Percentiles rank a stretch among this genome's conserved stretches.
Evolutionary conservation across 2,113 vertebrate genomes (phyloP).

Genomic region (Neomonachus schauinslandi): DNA sequence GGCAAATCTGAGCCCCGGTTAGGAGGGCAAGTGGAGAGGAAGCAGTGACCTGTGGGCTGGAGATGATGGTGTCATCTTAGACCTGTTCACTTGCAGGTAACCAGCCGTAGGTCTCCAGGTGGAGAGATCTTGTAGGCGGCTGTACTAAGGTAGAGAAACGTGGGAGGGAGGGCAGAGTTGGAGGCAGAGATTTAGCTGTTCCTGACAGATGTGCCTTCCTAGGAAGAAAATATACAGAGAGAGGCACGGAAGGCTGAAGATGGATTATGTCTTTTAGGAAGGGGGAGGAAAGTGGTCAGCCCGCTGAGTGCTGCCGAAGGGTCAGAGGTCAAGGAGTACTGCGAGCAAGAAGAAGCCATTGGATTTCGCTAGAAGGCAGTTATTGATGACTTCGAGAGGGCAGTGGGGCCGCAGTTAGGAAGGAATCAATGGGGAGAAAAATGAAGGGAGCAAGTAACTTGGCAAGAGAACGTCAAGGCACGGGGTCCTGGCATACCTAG

Average conservation of each 20-base stretch:
- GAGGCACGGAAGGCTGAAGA: slow-evolving; percentile 7
- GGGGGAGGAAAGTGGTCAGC: slow-evolving; percentile 12
- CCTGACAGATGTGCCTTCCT: slow-evolving; percentile 38
- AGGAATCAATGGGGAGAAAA: slow-evolving; percentile 48
- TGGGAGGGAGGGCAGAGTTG: not conserved
- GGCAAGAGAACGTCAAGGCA: slow-evolving; percentile 51
- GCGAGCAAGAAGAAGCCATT: slow-evolving; percentile 30
- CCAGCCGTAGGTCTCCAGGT: not conserved
- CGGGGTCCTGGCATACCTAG: not conserved
- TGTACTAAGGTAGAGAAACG: not conserved
- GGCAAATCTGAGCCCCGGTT: not conserved
- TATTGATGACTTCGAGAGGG: slow-evolving; percentile 60
- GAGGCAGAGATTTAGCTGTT: not conserved
- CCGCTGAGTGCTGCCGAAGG: not conserved
- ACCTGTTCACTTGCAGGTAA: not conserved
- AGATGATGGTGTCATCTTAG: not conserved
- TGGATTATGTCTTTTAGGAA: slow-evolving; percentile 60
- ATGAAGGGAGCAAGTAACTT: slow-evolving; percentile 54
- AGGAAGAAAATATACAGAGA: slow-evolving; percentile 2
- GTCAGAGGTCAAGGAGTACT: slow-evolving; percentile 50
- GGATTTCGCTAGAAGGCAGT: slow-evolving; percentile 57
- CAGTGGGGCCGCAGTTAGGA: not conserved
- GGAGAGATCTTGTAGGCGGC: not conserved
- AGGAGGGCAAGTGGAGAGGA: not conserved
- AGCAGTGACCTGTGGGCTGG: not conserved